Conservation (phyloP, 2,113 vertebrate genomes). For the Stictonetta naevosa region DNA sequence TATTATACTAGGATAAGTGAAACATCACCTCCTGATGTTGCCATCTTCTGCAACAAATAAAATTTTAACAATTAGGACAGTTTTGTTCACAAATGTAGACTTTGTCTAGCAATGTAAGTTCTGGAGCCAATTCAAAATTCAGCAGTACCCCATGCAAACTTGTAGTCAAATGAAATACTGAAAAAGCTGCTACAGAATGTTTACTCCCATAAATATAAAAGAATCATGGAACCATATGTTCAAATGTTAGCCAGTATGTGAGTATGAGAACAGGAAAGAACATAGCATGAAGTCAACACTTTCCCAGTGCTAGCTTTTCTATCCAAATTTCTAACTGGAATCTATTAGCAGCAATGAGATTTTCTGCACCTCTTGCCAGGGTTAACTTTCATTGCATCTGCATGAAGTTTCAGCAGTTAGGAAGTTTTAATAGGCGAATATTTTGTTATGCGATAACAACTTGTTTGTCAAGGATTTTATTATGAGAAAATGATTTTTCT, state of each 20-base stretch:
- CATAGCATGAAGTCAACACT: neutral
- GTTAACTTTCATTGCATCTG: neutral
- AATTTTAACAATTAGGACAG: neutral
- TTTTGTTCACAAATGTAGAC: neutral
- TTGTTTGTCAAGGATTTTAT: conserved; percentile 57
- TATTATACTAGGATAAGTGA: neutral
- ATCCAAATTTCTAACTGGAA: neutral
- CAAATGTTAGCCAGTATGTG: neutral
- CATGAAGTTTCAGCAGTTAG: neutral
- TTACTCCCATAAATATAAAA: neutral
- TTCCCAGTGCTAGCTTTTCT: neutral
- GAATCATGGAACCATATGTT: neutral
- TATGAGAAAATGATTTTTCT: conserved; percentile 52
- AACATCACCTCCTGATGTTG: neutral
- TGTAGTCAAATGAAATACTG: neutral
- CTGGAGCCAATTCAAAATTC: neutral
- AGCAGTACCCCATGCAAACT: neutral
- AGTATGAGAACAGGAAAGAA: neutral
- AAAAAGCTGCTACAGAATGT: neutral
- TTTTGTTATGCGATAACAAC: neutral
- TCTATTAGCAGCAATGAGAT: neutral
- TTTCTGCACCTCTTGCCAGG: neutral
- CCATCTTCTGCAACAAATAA: neutral
- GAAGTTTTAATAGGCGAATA: conserved; percentile 6
- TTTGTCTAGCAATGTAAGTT: neutral